These are phyloP conservation scores for Sinocyclocheilus grahami DNA, from an alignment of 2,113 vertebrate genomes.

Conservation along the genomic window DNA sequence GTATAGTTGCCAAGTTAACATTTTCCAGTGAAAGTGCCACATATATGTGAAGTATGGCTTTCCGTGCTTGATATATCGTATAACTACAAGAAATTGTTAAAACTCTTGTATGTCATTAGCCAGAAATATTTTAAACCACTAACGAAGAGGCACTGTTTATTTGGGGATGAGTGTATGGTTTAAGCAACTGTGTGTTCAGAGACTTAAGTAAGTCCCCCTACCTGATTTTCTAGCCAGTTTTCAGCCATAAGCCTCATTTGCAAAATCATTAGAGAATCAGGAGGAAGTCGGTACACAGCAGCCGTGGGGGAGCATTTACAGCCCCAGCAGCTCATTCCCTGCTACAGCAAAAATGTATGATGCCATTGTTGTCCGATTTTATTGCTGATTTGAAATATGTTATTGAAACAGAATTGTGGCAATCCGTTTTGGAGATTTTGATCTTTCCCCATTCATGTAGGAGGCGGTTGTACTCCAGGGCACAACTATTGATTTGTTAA, in stretches of 20 bases:
- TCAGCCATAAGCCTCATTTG: not conserved
- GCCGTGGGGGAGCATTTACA: not conserved
- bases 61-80: not conserved
- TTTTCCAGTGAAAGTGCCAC: not conserved
- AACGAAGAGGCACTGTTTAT: not conserved
- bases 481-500: not conserved
- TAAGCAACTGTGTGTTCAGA: not conserved
- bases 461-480: not conserved
- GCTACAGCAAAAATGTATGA: not conserved
- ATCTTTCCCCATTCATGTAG: not conserved
- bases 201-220: not conserved
- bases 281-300: not conserved
- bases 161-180: not conserved
- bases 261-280: conserved; percentile 18
- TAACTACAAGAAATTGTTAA: not conserved
- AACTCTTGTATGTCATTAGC: not conserved
- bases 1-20: not conserved
- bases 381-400: not conserved
- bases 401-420: not conserved
- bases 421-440: not conserved
- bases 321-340: not conserved
- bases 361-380: not conserved
- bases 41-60: not conserved
- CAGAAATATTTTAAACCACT: not conserved
- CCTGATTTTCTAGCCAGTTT: not conserved